Conservation (phyloP, 2,888 invertebrate genomes). For the Macrophya alboannulata region DNA sequence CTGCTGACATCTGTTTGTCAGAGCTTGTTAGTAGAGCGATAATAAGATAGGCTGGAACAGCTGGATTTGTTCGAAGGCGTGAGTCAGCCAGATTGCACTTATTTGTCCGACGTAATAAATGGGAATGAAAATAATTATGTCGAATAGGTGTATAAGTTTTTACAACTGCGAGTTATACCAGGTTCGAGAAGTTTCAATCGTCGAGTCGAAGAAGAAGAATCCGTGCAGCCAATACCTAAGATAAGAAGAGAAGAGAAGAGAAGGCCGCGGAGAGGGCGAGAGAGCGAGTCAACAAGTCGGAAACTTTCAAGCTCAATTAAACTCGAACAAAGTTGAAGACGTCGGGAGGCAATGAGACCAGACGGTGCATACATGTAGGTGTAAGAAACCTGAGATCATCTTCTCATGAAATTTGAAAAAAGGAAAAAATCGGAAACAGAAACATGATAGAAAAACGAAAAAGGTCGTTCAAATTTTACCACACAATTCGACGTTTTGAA, state of each 20-base stretch:
- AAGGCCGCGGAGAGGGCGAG: conserved; percentile 53
- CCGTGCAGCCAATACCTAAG: conserved; percentile 32
- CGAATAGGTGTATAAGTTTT: not conserved
- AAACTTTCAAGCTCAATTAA: conserved; percentile 74
- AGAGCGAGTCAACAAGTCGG: conserved; percentile 69
- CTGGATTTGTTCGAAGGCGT: not conserved
- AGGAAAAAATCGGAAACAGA: not conserved
- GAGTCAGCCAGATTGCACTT: not conserved
- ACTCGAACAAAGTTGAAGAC: conserved; percentile 71
- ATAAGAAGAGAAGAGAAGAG: conserved; percentile 33
- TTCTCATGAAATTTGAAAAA: not conserved
- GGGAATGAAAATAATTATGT: conserved; percentile 16
- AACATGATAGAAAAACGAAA: not conserved
- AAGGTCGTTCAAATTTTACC: not conserved
- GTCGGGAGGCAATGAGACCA: conserved; percentile 65
- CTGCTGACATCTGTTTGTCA: conserved; percentile 1
- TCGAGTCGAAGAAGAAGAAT: not conserved
- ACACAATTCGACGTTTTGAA: not conserved
- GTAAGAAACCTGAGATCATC: not conserved
- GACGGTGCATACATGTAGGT: conserved; percentile 50
- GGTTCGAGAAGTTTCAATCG: conserved; percentile 27
- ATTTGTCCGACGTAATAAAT: not conserved
- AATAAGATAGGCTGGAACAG: not conserved
- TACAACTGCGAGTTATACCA: not conserved
- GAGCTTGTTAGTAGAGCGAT: not conserved